Base-by-base conservation (phyloP, 2,888 invertebrate species). In the Bhutanitis thaidina region DNA sequence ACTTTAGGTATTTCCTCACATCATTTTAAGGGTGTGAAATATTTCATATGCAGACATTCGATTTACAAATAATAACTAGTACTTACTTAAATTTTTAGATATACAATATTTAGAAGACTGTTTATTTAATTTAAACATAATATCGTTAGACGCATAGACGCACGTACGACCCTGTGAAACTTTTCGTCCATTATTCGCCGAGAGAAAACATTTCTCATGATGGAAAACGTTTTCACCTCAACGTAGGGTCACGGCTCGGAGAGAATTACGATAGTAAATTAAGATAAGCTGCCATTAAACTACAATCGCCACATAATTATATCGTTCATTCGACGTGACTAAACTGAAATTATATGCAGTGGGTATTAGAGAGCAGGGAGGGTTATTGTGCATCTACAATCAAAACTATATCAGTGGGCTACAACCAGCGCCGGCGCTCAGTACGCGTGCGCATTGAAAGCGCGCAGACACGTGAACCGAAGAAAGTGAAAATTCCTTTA, bases 241-340 rank as follows among this genome's bases (percentile, higher is more conserved):
- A 73, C 69, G 63, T 71, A 70, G 87, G n/a, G 85, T 88, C 87
- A 82, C 75, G 83, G 84, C 76, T 74, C 70, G 71, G 75, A 69
- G 80, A 85, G 80, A 85, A 78, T 70, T 63, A 77, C 71, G 87
- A 88, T 85, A 73, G 74, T 79, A 75, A 82, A 84, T 87, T 84
- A 83, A 84, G 87, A 86, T 86, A 81, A 62, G 76, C 69, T 65
- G 67, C 65, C 66, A 58, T 73, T 71, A 79, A 78, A 78, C 77
- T 80, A 84, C 85, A 80, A 80, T 84, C 80, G 76, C 77, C 74
- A 74, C 74, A 74, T 79, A 85, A 89, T 88, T 88, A 85, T 82
- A 79, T 80, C 71, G 82, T 75, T 81, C 75, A 79, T 84, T 84
- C 78, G 79, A 87, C 85, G 88, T 86, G 88, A 86, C 88, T 74